Base-by-base conservation (phyloP, 2,888 invertebrate species). In the Copidosoma aretas region DNA sequence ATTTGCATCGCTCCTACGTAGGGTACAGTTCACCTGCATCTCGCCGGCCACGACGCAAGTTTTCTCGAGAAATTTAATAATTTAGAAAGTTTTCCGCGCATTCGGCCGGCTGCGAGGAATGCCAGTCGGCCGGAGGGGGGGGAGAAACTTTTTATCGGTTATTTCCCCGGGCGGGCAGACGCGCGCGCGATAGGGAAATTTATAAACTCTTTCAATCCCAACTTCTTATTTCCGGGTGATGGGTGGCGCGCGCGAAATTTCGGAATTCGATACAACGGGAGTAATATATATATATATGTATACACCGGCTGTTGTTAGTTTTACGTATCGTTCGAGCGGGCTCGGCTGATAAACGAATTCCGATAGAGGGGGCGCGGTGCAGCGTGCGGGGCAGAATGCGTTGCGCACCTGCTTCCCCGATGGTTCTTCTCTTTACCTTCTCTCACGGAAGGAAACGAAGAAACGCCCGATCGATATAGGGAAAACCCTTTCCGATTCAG, bases 171-270 rank as follows among this genome's bases (percentile, higher is more conserved):
- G n/a, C n/a, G n/a, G n/a, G n/a, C n/a, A n/a, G n/a, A n/a, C n/a
- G 52, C 19, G 22, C 51, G 52, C 46, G 46, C 60, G 63, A 70
- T 70, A 63, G 63, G 70, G 22, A 67, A 67, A 64, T 70, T 67
- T 67, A 67, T 60, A 70, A 70, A 70, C 70, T 70, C 66, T 67
- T 70, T 67, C 67, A 58, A 67, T 67, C 70, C 14, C 57, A 70
- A 67, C 60, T 64, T 67, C 62, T 61, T 65, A 62, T 62, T 58
- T 58, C 39, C 10, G 1, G 21, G 22, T 15, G 22, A 17, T 8
- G 53, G 19, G 19, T 10, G 24, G 19, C 43, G 52, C 21, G n/a
- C 24, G 25, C 8, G 46, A 61, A 64, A 56, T 56, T 64, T 60
- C 14, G 60, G 65, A 69, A 65, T 69, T 65, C 22, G 53, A 65